Conservation (phyloP, 2,888 invertebrate genomes). For the Acleris laterana region DNA sequence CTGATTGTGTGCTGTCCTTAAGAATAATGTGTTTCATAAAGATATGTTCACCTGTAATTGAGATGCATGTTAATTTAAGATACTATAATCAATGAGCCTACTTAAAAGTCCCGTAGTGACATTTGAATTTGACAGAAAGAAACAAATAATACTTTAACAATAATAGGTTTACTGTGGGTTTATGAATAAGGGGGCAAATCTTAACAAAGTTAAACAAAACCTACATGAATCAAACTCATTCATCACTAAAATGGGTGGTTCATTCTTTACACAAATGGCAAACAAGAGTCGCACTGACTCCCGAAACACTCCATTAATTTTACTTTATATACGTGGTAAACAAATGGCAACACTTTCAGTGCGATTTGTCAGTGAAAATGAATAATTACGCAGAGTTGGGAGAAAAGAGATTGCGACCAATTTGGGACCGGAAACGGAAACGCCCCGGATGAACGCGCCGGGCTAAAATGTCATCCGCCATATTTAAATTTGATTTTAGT, state of each 20-base stretch:
- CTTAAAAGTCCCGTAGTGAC: no score
- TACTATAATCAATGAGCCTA: no score
- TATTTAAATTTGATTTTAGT: conserved; percentile 18
- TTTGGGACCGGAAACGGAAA: conserved; percentile 34
- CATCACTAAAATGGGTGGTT: background rate
- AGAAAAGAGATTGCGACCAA: conserved; percentile 36
- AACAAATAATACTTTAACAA: no score
- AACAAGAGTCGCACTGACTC: conserved; percentile 4
- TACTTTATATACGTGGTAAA: conserved; percentile 23
- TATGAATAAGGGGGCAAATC: no score
- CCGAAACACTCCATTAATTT: conserved; percentile 28
- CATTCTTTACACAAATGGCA: background rate
- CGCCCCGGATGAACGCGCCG: conserved; percentile 30
- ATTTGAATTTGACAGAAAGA: no score
- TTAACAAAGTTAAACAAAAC: no score
- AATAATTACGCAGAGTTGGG: conserved; percentile 34
- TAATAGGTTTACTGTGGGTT: no score
- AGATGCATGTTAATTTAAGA: no score
- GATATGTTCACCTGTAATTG: no score
- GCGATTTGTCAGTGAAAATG: conserved; percentile 36
- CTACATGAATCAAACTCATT: no score
- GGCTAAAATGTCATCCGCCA: conserved; percentile 14
- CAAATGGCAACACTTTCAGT: conserved; percentile 31
- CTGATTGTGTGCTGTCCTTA: no score
- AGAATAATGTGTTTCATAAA: no score